Conservation (phyloP, 2,113 vertebrate species). For the Microtus richardsoni region DNA sequence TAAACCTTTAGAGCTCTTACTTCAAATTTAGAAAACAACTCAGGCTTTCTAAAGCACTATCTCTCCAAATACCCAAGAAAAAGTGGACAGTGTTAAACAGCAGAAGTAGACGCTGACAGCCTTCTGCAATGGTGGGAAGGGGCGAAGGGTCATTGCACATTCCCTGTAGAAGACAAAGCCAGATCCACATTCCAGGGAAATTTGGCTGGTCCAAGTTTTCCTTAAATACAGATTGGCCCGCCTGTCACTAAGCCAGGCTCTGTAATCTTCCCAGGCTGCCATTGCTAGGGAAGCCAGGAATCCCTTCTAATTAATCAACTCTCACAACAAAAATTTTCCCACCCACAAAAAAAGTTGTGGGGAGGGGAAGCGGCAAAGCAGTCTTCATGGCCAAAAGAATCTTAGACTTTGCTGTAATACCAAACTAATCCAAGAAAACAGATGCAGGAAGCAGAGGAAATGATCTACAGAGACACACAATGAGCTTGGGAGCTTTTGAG, state of each 20-base stretch:
- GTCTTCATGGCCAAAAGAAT: constrained; percentile 65
- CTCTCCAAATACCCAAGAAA: not conserved
- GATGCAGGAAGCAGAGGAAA: constrained; percentile 76
- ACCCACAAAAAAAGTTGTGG: constrained; percentile 59
- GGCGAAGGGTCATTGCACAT: constrained; percentile 63
- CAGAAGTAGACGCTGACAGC: constrained; percentile 55
- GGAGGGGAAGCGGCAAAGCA: constrained; percentile 47
- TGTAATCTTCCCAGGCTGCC: constrained; percentile 76
- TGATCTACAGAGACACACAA: constrained; percentile 67
- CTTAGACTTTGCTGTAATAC: constrained; percentile 60
- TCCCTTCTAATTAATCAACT: constrained; percentile 79
- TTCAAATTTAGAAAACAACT: constrained; percentile 61
- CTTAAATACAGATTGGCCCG: constrained; percentile 77
- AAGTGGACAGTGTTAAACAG: constrained; percentile 48
- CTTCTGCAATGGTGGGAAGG: constrained; percentile 65
- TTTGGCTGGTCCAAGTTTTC: constrained; percentile 63
- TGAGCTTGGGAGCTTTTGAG: constrained; percentile 51
- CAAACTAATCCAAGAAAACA: constrained; percentile 75
- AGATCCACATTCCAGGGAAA: constrained; percentile 75
- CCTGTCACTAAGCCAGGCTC: constrained; percentile 80
- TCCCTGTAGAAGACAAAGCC: constrained; percentile 74
- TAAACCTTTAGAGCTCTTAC: constrained; percentile 41
- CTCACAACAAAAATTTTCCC: constrained; percentile 69
- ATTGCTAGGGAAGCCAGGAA: constrained; percentile 67
- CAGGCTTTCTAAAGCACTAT: not conserved